A percentile compares a stretch with the other conserved stretches of the same genome.
These are phyloP conservation scores for Nyctereutes procyonoides DNA, from an alignment of 2,113 vertebrate species.

Conservation along the genomic window DNA sequence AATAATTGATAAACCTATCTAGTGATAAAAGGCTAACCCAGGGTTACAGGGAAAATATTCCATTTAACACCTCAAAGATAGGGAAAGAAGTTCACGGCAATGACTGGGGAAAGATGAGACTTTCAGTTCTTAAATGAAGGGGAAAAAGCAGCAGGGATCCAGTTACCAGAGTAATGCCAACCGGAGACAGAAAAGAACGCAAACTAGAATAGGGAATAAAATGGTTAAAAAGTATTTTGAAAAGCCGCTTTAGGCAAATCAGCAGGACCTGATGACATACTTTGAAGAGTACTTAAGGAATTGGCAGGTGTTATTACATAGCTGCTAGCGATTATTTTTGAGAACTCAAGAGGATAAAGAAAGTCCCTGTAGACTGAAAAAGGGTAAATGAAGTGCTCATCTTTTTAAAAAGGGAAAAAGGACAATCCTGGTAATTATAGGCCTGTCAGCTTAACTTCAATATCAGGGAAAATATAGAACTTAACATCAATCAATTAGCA, in stretches of 20 bases:
- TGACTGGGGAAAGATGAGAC: background rate
- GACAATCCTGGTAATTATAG: slow-evolving; percentile 81
- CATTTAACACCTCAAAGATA: background rate
- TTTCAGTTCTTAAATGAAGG: slow-evolving; percentile 38
- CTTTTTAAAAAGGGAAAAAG: slow-evolving; percentile 79
- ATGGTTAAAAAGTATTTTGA: slow-evolving; percentile 75
- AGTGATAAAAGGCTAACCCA: background rate
- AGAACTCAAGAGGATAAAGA: slow-evolving; percentile 81
- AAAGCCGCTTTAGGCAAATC: slow-evolving; percentile 78
- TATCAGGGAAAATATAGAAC: slow-evolving; percentile 80
- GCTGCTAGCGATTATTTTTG: slow-evolving; percentile 79
- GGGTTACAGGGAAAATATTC: background rate
- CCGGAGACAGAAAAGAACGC: background rate
- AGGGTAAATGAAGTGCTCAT: slow-evolving; percentile 81
- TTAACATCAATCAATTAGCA: slow-evolving; percentile 83
- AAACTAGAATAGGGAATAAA: slow-evolving; percentile 68
- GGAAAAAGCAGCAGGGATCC: slow-evolving; percentile 22
- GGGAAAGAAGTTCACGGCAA: background rate
- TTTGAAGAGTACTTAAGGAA: slow-evolving; percentile 79
- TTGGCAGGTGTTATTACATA: slow-evolving; percentile 82
- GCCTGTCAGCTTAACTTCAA: slow-evolving; percentile 80
- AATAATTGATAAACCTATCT: background rate
- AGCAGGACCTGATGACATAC: slow-evolving; percentile 76
- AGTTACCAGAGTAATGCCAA: slow-evolving; percentile 35
- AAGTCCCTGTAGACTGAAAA: slow-evolving; percentile 78